A percentile compares a stretch with the other conserved stretches of the same genome.
phyloP scores from a whole-genome alignment of 2,797 vertebrate species.

The Thunnus albacares region DNA sequence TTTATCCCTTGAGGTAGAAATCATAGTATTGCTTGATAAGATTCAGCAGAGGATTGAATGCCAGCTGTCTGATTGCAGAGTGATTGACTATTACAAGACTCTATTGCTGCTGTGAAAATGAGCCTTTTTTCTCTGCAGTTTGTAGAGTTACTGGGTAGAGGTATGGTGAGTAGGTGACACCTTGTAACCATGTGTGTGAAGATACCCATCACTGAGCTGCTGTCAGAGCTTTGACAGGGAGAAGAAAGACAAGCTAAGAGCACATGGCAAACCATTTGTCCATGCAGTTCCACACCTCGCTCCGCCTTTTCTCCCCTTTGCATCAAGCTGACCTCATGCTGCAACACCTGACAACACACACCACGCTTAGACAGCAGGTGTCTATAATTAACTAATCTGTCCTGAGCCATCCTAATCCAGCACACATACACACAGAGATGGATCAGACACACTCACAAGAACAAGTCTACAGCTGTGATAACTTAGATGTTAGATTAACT shows the following conservation, averaged over 20 bases:
- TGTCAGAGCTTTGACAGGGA: constrained; percentile 22
- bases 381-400: constrained; percentile 91
- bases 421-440: constrained; percentile 74
- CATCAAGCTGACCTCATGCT: constrained; percentile 75
- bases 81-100: not conserved
- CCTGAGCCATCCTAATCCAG: constrained; percentile 86
- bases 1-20: not conserved
- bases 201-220: constrained; percentile 29
- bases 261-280: constrained; percentile 78
- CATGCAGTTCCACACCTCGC: constrained; percentile 49
- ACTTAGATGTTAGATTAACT: not conserved
- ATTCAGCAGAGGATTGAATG: constrained; percentile 3
- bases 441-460: constrained; percentile 65
- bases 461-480: constrained; percentile 44
- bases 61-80: not conserved
- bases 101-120: not conserved
- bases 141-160: not conserved
- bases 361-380: constrained; percentile 84
- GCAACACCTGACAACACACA: constrained; percentile 85
- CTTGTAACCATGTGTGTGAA: constrained; percentile 7
- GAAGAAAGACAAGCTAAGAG: constrained; percentile 36
- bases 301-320: constrained; percentile 50
- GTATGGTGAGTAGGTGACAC: constrained; percentile 1
- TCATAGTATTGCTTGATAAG: not conserved
- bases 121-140: not conserved